A percentile compares a stretch with the other conserved stretches of the same genome.
Evolutionary conservation across 2,113 vertebrate species (phyloP).

Genomic region (Aspidoscelis tigris): DNA sequence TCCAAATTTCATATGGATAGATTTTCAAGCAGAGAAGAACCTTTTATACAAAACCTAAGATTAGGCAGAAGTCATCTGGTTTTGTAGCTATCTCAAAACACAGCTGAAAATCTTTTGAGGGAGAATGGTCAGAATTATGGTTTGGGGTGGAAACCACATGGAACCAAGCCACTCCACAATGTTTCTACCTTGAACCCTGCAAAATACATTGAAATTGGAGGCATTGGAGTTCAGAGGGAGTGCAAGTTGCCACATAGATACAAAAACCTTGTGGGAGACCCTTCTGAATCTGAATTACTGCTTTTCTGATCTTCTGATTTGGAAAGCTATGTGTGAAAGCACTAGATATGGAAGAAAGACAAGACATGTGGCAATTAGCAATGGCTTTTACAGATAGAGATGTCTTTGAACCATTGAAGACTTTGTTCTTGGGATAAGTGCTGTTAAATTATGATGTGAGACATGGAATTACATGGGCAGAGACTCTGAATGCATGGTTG

Average conservation of each 20-base stretch:
- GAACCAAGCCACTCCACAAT: constrained; percentile 26
- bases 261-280: not conserved
- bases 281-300: not conserved
- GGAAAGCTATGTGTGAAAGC: not conserved
- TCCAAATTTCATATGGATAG: not conserved
- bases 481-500: constrained; percentile 1
- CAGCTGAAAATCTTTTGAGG: constrained; percentile 50
- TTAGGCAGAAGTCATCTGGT: constrained; percentile 55
- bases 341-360: not conserved
- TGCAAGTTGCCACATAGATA: constrained; percentile 17
- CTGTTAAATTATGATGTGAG: constrained; percentile 12
- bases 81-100: constrained; percentile 55
- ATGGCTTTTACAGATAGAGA: not conserved
- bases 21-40: constrained; percentile 17
- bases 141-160: constrained; percentile 57
- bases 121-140: constrained; percentile 49
- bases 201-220: not conserved
- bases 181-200: constrained; percentile 48
- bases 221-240: constrained; percentile 26
- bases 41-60: constrained; percentile 30
- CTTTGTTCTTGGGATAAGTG: not conserved
- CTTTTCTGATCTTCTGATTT: not conserved
- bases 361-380: not conserved
- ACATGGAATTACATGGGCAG: not conserved
- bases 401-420: not conserved